Evolutionary conservation across 2,797 vertebrate species (phyloP), one percentile per base, ranked within the genome.

Genomic region (Pseudochaenichthys georgianus): DNA sequence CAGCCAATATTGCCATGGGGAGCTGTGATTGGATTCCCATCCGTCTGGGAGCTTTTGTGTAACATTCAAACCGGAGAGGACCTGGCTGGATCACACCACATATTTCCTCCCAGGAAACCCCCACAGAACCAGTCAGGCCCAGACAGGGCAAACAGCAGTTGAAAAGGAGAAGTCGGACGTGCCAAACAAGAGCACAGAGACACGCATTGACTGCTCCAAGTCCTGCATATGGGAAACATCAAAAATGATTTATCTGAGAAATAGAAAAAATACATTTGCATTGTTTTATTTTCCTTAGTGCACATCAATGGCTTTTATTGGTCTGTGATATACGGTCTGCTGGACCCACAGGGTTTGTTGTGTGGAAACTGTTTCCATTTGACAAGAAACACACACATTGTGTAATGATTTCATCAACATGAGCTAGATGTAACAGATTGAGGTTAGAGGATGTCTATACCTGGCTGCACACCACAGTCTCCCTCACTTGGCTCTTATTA

Each of bases 21-120:
- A 87, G 81, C 76, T 66, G 80, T 87, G 91, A 91, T 89, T 91
- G 70, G 79, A 85, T 91, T 91, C 78, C 77, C 84, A 86, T 89
- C 89, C 58, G 55, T 89, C 89, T 89, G 79, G 82, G 81, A 81
- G 77, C 77, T 88, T 89, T 88, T 90, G 85, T 88, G 66, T 75
- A 57, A 78, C 78, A 60, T 81, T 88, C 77, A 79, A 84, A 81
- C 70, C 60, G 74, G 71, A 82, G 85, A 80, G 77, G 75, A 83
- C 64, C 75, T 74, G 86, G 83, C 80, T 90, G 67, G 77, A 85
- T 81, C 86, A 78, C 82, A 73, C 55, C 60, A 58, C 82, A 89
- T 88, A 90, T 86, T 93, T 93, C 76, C 81, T 88, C 87, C 85
- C 60, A 80, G 87, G 83, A 88, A 82, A 87, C 82, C 52, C 13